Evolutionary conservation across 2,888 invertebrate genomes (phyloP).

Genomic region (Meteorus colon): DNA sequence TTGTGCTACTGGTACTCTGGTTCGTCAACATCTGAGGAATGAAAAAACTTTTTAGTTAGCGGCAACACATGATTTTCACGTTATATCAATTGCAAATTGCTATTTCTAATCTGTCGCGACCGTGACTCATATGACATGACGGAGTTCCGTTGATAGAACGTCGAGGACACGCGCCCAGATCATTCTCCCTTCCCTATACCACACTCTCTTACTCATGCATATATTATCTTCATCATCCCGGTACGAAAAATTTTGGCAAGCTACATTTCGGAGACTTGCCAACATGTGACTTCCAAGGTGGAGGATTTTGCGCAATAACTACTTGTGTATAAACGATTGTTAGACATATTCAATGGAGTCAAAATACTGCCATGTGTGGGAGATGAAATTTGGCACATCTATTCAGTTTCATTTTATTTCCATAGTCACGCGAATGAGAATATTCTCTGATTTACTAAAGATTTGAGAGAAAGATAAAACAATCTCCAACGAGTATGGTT

Average conservation of each 20-base stretch:
- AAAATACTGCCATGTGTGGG: background rate
- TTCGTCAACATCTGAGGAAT: slow-evolving; percentile 68
- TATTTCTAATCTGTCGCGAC: slow-evolving; percentile 22
- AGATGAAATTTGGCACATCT: slow-evolving; percentile 5
- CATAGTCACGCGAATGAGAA: background rate
- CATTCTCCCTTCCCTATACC: background rate
- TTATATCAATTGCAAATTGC: slow-evolving; percentile 2
- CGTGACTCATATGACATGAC: slow-evolving; percentile 35
- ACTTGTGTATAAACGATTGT: background rate
- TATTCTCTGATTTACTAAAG: background rate
- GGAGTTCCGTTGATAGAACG: slow-evolving; percentile 30
- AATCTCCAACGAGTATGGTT: background rate
- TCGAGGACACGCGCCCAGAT: slow-evolving; percentile 2
- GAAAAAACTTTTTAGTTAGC: slow-evolving; percentile 47
- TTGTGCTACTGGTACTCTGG: slow-evolving; percentile 76
- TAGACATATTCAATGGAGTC: background rate
- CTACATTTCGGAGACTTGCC: background rate
- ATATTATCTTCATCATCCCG: background rate
- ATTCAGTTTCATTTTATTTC: background rate
- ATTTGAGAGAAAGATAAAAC: background rate
- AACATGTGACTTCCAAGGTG: slow-evolving; percentile 1
- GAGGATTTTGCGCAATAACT: slow-evolving; percentile 8
- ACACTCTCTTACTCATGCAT: background rate
- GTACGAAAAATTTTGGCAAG: slow-evolving; percentile 1
- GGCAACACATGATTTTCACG: background rate